phyloP scores from a whole-genome alignment of 2,888 invertebrate species.

The Sussaba pulchella region DNA sequence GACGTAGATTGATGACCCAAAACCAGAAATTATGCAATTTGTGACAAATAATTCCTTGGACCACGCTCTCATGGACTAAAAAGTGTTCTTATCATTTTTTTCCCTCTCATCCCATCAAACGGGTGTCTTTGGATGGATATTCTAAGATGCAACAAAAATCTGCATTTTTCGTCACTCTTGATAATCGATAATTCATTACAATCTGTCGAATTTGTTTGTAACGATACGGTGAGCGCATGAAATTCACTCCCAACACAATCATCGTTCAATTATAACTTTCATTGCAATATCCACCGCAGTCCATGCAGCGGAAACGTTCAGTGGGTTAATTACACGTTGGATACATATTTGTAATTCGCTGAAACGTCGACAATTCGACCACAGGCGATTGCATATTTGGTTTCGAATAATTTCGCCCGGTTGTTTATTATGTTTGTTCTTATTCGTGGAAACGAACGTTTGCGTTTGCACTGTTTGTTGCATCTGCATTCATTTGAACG shows the following conservation, averaged over 20 bases:
- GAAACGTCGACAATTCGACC: constrained; percentile 37
- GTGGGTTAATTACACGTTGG: constrained; percentile 34
- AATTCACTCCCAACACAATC: neutral
- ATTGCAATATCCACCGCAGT: neutral
- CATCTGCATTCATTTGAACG: constrained; percentile 43
- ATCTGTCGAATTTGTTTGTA: neutral
- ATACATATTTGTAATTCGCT: constrained; percentile 32
- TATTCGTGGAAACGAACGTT: constrained; percentile 50
- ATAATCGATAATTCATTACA: no score
- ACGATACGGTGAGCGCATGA: no score
- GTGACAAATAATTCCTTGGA: no score
- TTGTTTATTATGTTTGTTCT: constrained; percentile 40
- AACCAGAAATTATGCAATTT: no score
- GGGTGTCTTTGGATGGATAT: no score
- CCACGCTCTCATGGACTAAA: no score
- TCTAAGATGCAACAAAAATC: no score
- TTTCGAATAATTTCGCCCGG: constrained; percentile 47
- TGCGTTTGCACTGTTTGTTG: constrained; percentile 51
- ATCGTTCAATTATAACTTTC: neutral
- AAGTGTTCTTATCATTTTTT: no score
- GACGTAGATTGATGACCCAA: no score
- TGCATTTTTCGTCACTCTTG: no score
- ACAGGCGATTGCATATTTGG: constrained; percentile 26
- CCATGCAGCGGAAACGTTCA: neutral
- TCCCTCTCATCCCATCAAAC: no score